phyloP scores from a whole-genome alignment of 1,140 invertebrate genomes.

The Nasonia longicornis region DNA sequence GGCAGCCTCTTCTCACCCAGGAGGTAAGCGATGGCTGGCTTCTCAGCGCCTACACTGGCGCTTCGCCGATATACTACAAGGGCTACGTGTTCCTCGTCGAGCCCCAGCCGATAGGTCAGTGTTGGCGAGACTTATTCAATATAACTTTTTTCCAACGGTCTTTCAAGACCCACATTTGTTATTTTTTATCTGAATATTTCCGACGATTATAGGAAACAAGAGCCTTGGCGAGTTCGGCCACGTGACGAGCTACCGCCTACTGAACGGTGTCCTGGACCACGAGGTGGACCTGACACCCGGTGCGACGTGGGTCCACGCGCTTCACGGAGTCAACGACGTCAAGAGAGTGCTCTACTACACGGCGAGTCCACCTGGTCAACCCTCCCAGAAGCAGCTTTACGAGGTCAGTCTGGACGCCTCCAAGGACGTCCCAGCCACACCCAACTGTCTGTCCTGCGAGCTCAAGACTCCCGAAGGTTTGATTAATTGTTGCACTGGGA shows the following conservation, averaged over 20 bases:
- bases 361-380: slow-evolving; percentile 62
- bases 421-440: slow-evolving; percentile 54
- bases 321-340: slow-evolving; percentile 63
- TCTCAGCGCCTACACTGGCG: slow-evolving; percentile 7
- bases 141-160: too few species aligned
- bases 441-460: slow-evolving; percentile 61
- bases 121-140: not conserved
- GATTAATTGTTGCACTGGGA: not conserved
- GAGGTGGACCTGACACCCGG: slow-evolving; percentile 67
- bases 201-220: not conserved
- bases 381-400: slow-evolving; percentile 68
- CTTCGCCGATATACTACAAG: slow-evolving; percentile 42
- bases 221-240: slow-evolving; percentile 55
- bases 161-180: too few species aligned
- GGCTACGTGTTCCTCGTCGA: slow-evolving; percentile 59
- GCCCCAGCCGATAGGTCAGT: slow-evolving; percentile 50
- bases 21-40: slow-evolving; percentile 56
- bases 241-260: slow-evolving; percentile 60
- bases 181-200: too few species aligned
- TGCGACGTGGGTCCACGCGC: slow-evolving; percentile 63
- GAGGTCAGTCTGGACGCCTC: slow-evolving; percentile 50
- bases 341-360: slow-evolving; percentile 64
- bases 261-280: slow-evolving; percentile 55
- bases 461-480: slow-evolving; percentile 64
- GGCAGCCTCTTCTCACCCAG: slow-evolving; percentile 46